Evolutionary conservation across 2,113 vertebrate genomes (phyloP).

Genomic region (Myotis lucifugus): DNA sequence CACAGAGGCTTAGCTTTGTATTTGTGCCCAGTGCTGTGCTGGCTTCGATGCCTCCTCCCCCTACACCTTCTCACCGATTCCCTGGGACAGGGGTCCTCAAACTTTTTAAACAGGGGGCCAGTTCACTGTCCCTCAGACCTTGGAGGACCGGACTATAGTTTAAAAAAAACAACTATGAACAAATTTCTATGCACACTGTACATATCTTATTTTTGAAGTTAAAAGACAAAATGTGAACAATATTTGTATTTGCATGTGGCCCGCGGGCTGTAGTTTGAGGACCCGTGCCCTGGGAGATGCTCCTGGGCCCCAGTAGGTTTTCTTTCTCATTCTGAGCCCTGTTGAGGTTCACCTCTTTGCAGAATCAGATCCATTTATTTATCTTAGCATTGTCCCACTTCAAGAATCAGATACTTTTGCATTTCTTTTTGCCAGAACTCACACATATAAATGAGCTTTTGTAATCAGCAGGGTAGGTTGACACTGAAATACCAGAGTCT

Average conservation of each 20-base stretch:
- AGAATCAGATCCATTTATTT: neutral
- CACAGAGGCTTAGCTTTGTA: rapidly evolving
- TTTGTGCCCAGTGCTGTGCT: rapidly evolving
- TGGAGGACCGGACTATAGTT: no score
- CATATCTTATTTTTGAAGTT: no score
- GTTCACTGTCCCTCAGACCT: no score
- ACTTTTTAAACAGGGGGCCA: no score
- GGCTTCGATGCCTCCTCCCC: neutral
- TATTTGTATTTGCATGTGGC: no score
- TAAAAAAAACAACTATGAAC: no score
- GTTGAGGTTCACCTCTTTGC: neutral
- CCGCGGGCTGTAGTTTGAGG: no score
- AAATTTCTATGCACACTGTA: no score
- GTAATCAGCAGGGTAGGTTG: neutral
- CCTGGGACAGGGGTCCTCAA: no score
- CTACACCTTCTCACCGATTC: neutral
- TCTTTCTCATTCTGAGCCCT: neutral
- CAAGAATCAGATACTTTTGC: neutral
- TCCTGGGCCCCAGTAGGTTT: neutral
- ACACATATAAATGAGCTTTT: neutral
- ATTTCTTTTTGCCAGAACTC: neutral
- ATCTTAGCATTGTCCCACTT: neutral
- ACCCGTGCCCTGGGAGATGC: neutral
- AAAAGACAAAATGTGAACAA: no score
- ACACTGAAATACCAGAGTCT: neutral